Conservation (phyloP, 2,113 vertebrate species). For the Hippocampus guttulatus region DNA sequence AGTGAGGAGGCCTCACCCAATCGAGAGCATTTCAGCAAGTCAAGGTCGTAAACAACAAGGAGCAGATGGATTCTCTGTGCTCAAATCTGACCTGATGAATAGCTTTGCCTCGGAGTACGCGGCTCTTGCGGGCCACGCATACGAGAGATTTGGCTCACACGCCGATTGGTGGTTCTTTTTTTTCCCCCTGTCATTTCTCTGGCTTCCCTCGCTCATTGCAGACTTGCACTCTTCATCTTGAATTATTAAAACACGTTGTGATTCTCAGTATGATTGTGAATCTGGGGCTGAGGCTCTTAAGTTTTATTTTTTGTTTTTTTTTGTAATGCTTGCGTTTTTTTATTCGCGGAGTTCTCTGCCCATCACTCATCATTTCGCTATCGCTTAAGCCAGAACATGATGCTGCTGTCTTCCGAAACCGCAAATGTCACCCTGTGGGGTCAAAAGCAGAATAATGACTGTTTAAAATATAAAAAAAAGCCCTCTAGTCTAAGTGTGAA, state of each 20-base stretch:
- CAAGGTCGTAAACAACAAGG: constrained; percentile 24
- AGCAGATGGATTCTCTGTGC: constrained; percentile 11
- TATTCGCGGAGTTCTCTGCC: constrained; percentile 21
- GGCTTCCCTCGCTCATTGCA: constrained; percentile 59
- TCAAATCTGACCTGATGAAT: constrained; percentile 10
- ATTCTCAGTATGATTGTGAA: constrained; percentile 78
- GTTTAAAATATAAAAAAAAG: constrained; percentile 51
- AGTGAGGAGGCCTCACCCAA: not conserved
- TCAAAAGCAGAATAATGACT: constrained; percentile 30
- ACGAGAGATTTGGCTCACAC: constrained; percentile 7
- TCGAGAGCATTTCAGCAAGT: constrained; percentile 13
- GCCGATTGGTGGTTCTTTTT: constrained; percentile 29
- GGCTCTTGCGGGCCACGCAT: constrained; percentile 22
- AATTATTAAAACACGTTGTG: constrained; percentile 83
- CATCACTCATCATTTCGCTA: constrained; percentile 30
- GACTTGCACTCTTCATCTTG: constrained; percentile 67
- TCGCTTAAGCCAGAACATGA: constrained; percentile 37
- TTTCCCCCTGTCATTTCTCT: constrained; percentile 45
- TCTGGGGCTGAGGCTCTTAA: constrained; percentile 70
- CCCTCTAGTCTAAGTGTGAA: constrained; percentile 31
- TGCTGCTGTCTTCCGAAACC: constrained; percentile 27
- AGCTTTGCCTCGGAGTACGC: constrained; percentile 21
- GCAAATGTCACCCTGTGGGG: constrained; percentile 55
- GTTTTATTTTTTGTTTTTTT: constrained; percentile 25
- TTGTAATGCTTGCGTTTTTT: constrained; percentile 52